A percentile compares a stretch with the other conserved stretches of the same genome.
phyloP scores from a whole-genome alignment of 2,797 vertebrate genomes.

The Syndactyla subalaris region DNA sequence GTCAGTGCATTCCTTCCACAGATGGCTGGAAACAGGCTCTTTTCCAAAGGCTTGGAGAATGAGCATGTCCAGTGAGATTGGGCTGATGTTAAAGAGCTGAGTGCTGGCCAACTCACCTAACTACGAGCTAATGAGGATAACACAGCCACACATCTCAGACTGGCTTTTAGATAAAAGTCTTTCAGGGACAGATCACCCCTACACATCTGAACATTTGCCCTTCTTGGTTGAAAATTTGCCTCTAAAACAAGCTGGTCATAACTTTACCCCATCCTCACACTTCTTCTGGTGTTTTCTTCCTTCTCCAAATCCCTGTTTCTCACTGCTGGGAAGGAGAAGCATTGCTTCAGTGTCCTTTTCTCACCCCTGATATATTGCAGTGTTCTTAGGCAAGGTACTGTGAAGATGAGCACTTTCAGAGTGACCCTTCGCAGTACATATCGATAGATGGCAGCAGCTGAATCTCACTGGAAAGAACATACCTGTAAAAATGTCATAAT shows the following conservation, averaged over 20 bases:
- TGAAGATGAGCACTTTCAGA: background rate
- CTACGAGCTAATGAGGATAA: background rate
- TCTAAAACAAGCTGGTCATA: background rate
- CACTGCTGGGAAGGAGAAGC: background rate
- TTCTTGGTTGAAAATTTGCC: background rate
- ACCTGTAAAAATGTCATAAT: background rate
- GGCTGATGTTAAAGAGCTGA: background rate
- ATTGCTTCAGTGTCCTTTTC: background rate
- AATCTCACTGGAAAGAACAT: background rate
- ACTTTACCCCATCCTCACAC: background rate
- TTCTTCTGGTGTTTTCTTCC: background rate
- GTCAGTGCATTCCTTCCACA: slow-evolving; percentile 6
- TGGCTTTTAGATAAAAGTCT: background rate
- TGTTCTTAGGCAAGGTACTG: background rate
- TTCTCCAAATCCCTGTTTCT: background rate
- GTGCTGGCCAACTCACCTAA: background rate
- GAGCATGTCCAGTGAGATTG: background rate
- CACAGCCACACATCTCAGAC: background rate
- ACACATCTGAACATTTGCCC: background rate
- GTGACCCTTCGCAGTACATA: background rate
- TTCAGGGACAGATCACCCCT: background rate
- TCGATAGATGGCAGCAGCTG: slow-evolving; percentile 63
- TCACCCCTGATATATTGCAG: background rate
- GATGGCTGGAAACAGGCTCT: background rate
- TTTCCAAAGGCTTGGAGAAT: background rate